Evolutionary conservation across 2,888 invertebrate species (phyloP).

Genomic region (Torymus texanus): DNA sequence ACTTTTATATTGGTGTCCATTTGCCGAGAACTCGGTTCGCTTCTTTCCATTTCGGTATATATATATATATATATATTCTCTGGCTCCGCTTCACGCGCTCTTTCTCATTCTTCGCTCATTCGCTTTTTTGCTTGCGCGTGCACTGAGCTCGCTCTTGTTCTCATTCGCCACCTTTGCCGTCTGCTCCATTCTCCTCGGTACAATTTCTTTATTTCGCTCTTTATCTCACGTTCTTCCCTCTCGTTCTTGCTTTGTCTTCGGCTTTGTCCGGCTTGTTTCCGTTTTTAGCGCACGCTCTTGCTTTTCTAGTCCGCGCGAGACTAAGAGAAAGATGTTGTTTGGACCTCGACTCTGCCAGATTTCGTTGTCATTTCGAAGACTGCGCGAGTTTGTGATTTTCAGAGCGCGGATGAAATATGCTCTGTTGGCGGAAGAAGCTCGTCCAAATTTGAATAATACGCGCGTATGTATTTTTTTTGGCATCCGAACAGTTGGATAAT

Average conservation of each 20-base stretch:
- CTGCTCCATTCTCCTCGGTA: not conserved
- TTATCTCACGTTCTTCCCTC: constrained; percentile 7
- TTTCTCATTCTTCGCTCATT: not conserved
- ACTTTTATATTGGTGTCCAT: not conserved
- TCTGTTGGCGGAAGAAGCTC: too few relatives aligned
- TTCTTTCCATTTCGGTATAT: too few relatives aligned
- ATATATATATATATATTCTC: too few relatives aligned
- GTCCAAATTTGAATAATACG: too few relatives aligned
- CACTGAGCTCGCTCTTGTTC: not conserved
- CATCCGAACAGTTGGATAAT: too few relatives aligned
- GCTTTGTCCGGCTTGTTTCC: not conserved
- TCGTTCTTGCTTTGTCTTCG: not conserved
- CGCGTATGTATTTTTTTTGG: too few relatives aligned
- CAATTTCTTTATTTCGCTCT: constrained; percentile 31
- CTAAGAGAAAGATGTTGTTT: not conserved
- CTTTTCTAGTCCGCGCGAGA: not conserved
- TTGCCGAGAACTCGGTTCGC: too few relatives aligned
- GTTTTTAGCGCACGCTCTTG: not conserved
- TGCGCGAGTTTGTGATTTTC: too few relatives aligned
- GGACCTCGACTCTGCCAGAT: too few relatives aligned
- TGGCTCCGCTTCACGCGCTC: too few relatives aligned
- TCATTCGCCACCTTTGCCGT: not conserved
- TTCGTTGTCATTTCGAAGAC: too few relatives aligned
- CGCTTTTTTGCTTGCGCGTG: not conserved
- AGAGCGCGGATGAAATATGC: too few relatives aligned